Percentiles rank a stretch among this genome's conserved stretches.
phyloP scores from a whole-genome alignment of 2,113 vertebrate species.

The human region GRCh38 chr5:160084001-160084500 shows the following conservation, averaged over 20 bases:
- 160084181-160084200: not conserved
- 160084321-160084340: not conserved
- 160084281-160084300: not conserved
- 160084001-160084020: not conserved
- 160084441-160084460: no score
- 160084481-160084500: no score
- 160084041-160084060: not conserved
- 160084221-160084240: not conserved
- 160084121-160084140: not conserved
- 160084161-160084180: not conserved
- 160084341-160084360: not conserved
- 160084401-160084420: not conserved
- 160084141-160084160: not conserved
- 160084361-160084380: not conserved
- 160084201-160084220: not conserved
- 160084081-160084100: not conserved
- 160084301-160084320: not conserved
- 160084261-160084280: conserved; percentile 8
- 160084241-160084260: not conserved
- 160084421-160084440: not conserved
- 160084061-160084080: not conserved
- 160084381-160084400: not conserved
- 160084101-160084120: not conserved
- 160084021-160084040: not conserved
- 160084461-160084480: no score